These are phyloP conservation scores for Conus betulinus DNA, from an alignment of 1,140 invertebrate genomes.

Conservation along the genomic window DNA sequence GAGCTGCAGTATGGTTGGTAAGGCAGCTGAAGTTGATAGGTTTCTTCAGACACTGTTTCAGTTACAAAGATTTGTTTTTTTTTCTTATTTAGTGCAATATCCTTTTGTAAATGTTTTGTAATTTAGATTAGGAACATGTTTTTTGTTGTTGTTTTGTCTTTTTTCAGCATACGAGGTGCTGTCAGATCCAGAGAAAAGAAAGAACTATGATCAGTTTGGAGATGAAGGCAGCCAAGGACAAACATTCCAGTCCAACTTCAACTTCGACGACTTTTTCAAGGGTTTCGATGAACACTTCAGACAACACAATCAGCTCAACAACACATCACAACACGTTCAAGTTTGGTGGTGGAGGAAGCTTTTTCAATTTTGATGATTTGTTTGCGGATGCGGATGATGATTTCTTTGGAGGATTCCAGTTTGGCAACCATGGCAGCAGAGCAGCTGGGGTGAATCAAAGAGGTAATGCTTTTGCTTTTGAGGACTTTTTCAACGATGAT, in stretches of 20 bases:
- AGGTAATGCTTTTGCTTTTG: constrained; percentile 20
- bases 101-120: no score
- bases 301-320: constrained; percentile 49
- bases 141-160: constrained; percentile 21
- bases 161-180: constrained; percentile 93
- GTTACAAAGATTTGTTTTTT: no score
- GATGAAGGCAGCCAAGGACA: constrained; percentile 52
- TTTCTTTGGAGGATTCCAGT: constrained; percentile 44
- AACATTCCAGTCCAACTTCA: constrained; percentile 56
- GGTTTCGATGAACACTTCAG: constrained; percentile 65
- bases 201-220: constrained; percentile 95
- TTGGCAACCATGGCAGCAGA: constrained; percentile 42
- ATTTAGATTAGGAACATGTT: not conserved
- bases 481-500: constrained; percentile 36
- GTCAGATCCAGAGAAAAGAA: constrained; percentile 93
- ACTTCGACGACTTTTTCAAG: constrained; percentile 72
- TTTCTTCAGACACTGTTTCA: no score
- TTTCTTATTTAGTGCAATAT: no score
- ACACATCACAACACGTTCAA: constrained; percentile 53
- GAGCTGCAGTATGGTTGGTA: no score
- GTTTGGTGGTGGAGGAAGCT: constrained; percentile 49
- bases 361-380: constrained; percentile 68
- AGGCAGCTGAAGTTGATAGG: no score
- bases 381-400: constrained; percentile 64
- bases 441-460: not conserved